Evolutionary conservation across 2,797 vertebrate species (phyloP), one percentile per base, ranked within the genome.

Genomic region (Holocentrus rufus): DNA sequence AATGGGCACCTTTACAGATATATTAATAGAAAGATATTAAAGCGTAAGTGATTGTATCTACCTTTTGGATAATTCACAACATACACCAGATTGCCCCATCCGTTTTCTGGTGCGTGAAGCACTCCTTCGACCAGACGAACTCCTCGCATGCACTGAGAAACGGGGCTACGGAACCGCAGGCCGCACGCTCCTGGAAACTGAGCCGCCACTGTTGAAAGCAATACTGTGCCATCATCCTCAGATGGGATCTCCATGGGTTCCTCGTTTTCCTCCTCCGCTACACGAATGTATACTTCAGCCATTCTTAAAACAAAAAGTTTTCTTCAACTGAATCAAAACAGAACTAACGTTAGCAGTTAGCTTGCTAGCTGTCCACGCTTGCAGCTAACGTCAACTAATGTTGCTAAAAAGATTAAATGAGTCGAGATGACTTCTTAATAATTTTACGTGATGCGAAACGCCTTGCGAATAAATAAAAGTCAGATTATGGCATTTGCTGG

Each of bases 21-120:
- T 39, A 42, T 46, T 46, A 15, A 46, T 17, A 17, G 44, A 46
- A 17, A 17, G 44, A 34, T 34, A 34, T 34, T 1, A 8, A 34
- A 34, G 31, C 5, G 4, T 5, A 17, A 17, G 44, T 46, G 44
- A 17, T 5, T 14, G 2, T 20, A 5, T 47, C 0, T 79, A 98
- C 98, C 98, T 97, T 99, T 99, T 2, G 98, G 98, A 69, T 99
- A 99, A 89, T 98, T 99, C 8, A 99, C 97, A 3, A 99, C 96
- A 18, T 96, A 99, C 0, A 98, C 96, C 4, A 98, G 89, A 76
- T 98, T 99, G 0, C 97, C 97, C 98, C 98, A 99, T 66, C 97
- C 96, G 4, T 92, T 96, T 27, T 99, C 98, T 0, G 98, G 98
- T 0, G 98, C 96, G 13, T 99, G 97, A 44, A 99, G 92, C 65